A percentile compares a stretch with the other conserved stretches of the same genome.
Conservation (phyloP, 2,113 vertebrate genomes). For the Podilymbus podiceps region DNA sequence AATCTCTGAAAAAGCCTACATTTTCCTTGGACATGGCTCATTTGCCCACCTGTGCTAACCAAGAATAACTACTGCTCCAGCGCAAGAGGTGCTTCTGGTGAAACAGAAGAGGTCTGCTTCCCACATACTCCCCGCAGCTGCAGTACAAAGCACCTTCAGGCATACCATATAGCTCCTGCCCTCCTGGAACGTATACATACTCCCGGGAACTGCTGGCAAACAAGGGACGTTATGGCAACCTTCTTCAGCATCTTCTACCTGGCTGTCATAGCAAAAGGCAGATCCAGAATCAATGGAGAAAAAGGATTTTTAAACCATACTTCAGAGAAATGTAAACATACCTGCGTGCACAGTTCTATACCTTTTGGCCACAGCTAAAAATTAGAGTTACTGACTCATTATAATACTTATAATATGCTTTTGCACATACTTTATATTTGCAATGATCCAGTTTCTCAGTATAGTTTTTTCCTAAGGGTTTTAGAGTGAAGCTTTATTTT, state of each 20-base stretch:
- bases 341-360: not conserved
- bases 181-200: not conserved
- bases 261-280: not conserved
- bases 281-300: not conserved
- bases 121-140: not conserved
- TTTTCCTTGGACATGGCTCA: not conserved
- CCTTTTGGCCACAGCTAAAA: not conserved
- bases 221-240: not conserved
- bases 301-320: not conserved
- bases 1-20: not conserved
- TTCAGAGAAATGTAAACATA: not conserved
- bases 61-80: not conserved
- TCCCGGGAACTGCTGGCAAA: not conserved
- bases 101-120: not conserved
- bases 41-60: not conserved
- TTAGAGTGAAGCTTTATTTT: constrained; percentile 3
- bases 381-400: not conserved
- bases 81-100: not conserved
- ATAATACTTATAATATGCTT: not conserved
- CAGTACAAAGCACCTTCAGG: not conserved
- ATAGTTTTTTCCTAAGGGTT: not conserved
- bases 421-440: not conserved
- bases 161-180: not conserved
- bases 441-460: not conserved
- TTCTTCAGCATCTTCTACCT: not conserved